Evolutionary conservation across 2,113 vertebrate genomes (phyloP), one percentile per base, ranked within the genome.

Genomic region (Paedocypris sp.): DNA sequence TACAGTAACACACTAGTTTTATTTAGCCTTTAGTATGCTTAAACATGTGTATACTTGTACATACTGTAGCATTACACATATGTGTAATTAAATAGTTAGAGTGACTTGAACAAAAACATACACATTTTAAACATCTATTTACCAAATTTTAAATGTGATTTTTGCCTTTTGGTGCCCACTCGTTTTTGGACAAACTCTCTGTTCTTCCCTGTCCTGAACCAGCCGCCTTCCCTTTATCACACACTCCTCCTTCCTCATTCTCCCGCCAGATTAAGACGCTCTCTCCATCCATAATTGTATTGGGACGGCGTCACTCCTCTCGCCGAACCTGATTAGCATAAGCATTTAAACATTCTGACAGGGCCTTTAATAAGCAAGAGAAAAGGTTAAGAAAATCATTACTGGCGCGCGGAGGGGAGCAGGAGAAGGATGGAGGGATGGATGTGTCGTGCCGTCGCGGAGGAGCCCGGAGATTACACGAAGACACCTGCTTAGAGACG

Each of bases 361-460:
- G 72, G 66, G 50, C 60, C 68, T 63, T 69, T 78, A 78, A 74
- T 74, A 78, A 76, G 76, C 76, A 54, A 45, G 59, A 52, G 64
- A 73, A 73, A 74, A 77, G 75, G 75, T 77, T 75, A 77, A 64
- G 69, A 70, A 75, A 77, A 77, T 72, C 75, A 77, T 73, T 74
- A 75, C 62, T 65, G 56, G 64, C 61, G 53, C 59, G 57, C 28
- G 50, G 41, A 39, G 38, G 22, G 62, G 50, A 58, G 48, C n/a
- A n/a, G n/a, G n/a, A 23, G 41, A 57, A 22, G 47, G 46, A n/a
- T 11, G 36, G n/a, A 53, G 60, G 50, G 60, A 64, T 33, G 60
- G 43, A 64, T 61, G 59, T 47, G 31, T 22, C 54, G 35, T 59
- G 68, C 43, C 22, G 23, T 52, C 33, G 63, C 25, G 57, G 48